Conservation (phyloP, 1,140 invertebrate genomes). For the Micrasema minimum region DNA sequence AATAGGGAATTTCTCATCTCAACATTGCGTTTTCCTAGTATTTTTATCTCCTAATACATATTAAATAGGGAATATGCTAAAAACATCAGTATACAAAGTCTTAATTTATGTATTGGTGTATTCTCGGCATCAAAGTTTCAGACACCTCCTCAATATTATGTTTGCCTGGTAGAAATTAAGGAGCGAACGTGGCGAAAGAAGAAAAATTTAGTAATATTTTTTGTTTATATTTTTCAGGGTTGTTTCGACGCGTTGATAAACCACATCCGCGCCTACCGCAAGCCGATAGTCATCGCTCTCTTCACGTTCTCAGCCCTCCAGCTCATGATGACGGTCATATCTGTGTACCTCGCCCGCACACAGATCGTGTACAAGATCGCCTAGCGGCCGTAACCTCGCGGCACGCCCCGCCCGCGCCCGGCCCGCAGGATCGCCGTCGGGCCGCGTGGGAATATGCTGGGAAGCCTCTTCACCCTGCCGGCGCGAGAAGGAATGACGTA, state of each 20-base stretch:
- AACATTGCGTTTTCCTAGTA: no score
- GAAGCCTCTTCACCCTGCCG: neutral
- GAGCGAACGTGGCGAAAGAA: no score
- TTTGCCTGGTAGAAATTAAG: no score
- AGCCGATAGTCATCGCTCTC: neutral
- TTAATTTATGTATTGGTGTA: no score
- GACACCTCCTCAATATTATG: no score
- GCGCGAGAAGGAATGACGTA: neutral
- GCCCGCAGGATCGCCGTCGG: neutral
- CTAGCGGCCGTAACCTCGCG: neutral
- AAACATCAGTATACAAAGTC: no score
- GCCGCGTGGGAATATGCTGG: no score
- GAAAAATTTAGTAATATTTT: neutral
- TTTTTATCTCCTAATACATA: no score
- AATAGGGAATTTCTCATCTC: neutral
- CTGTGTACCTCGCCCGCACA: neutral
- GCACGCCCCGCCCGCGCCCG: neutral
- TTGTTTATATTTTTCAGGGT: neutral
- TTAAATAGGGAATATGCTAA: no score
- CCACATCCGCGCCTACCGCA: neutral
- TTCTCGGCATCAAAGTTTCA: no score
- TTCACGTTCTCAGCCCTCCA: neutral
- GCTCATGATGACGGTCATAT: neutral
- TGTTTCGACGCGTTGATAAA: neutral
- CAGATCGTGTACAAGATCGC: neutral